Evolutionary conservation across 2,797 vertebrate genomes (phyloP).

Genomic region (Spinibarbus caldwelli): DNA sequence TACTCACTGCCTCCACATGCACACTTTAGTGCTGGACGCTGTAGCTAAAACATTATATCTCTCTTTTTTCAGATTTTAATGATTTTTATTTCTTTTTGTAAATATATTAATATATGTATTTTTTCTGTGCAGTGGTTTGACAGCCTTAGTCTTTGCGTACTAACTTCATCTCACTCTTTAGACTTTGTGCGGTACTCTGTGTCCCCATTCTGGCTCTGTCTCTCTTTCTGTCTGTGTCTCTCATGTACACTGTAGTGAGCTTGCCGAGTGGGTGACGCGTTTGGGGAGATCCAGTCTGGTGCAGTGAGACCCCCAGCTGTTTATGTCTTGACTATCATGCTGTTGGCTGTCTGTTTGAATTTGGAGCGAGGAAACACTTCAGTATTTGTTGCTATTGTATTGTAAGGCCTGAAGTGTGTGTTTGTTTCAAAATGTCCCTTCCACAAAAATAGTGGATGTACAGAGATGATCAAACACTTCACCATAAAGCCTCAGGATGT

Average conservation of each 20-base stretch:
- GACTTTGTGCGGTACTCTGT: background rate
- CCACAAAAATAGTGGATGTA: background rate
- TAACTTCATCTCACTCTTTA: background rate
- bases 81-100: too few species aligned
- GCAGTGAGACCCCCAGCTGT: conserved; percentile 52
- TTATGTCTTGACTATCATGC: conserved; percentile 34
- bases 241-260: background rate
- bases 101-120: background rate
- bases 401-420: background rate
- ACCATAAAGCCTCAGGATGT: background rate
- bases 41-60: too few species aligned
- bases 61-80: too few species aligned
- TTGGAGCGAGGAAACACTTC: background rate
- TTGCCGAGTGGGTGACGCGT: conserved; percentile 38
- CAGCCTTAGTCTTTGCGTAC: background rate
- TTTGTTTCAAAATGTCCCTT: background rate
- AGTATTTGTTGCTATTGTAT: background rate
- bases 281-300: conserved; percentile 39
- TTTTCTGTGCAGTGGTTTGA: background rate
- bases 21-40: too few species aligned
- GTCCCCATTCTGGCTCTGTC: background rate
- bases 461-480: background rate
- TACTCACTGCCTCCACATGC: conserved; percentile 18
- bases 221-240: background rate
- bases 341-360: conserved; percentile 4